phyloP scores from a whole-genome alignment of 2,113 vertebrate genomes.

The Thalassarche chlororhynchos region DNA sequence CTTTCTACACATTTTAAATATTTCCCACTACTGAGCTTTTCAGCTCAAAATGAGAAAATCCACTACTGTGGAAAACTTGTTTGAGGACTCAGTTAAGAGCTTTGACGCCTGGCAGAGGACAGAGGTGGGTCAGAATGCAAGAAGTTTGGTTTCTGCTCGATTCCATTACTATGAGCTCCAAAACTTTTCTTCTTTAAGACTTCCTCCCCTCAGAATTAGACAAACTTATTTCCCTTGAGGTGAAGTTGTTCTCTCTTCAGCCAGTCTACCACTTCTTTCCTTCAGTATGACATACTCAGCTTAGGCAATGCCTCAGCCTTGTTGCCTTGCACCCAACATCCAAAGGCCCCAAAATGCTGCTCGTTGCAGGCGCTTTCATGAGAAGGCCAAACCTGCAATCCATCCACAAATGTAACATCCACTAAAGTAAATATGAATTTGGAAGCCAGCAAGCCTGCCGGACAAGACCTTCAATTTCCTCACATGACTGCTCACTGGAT shows the following conservation, averaged over 20 bases:
- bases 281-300: not conserved
- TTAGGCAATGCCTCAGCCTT: not conserved
- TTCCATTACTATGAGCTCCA: not conserved
- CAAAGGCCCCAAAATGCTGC: not conserved
- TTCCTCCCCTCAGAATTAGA: not conserved
- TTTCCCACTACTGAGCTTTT: not conserved
- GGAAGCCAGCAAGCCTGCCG: not conserved
- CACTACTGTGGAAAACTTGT: not conserved
- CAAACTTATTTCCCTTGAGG: not conserved
- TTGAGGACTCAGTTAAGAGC: not conserved
- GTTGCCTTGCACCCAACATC: not conserved
- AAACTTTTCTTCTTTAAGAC: not conserved
- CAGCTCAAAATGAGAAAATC: not conserved
- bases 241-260: not conserved
- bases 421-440: not conserved
- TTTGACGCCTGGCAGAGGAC: not conserved
- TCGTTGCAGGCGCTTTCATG: not conserved
- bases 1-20: not conserved
- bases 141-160: not conserved
- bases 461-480: constrained; percentile 27
- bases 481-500: not conserved
- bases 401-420: not conserved
- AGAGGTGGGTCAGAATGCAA: not conserved
- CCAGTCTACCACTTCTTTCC: not conserved
- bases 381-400: not conserved